Base-by-base conservation (phyloP, 2,113 vertebrate species). In the Ictidomys tridecemlineatus region DNA sequence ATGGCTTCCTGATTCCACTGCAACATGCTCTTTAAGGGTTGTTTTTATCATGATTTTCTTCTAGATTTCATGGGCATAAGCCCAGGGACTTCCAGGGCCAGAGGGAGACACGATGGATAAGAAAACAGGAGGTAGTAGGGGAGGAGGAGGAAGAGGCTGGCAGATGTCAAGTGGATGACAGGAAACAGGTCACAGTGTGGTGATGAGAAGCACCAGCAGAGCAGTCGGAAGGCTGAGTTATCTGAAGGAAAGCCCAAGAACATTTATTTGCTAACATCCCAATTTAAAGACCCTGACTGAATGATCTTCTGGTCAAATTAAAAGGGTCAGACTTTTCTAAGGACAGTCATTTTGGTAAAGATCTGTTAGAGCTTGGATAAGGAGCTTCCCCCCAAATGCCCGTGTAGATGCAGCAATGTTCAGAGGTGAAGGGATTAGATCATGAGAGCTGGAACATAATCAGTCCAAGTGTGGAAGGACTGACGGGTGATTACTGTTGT, bases 101-200 rank as follows among this genome's bases (percentile, higher is more conserved):
- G 51, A 69, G 34, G 26, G 18, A 61, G 39, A 32, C 14, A 5
- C 0, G 11, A 28, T 42, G 28, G 53, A 34, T 51, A n/a, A 17
- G 45, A 70, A 84, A 34, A 70, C 48, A 24, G n/a, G 56, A 56
- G 24, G 17, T 39, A 1, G 24, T 30, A 37, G 82, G 4, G 30
- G 6, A 42, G 51, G 24, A 73, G 32, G 73, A 76, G 45, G 8
- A 45, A 28, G 67, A 42, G 58, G 85, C 58, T 32, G 34, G 14
- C 72, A 45, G 51, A 37, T 30, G 51, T 18, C 67, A 80, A 8
- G 39, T 32, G 39, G 22, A 82, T 12, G 48, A 10, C 0, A 8
- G 42, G 65, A 11, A 85, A 72, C 42, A 17, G 28, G 37, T 7
- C 7, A 4, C 1, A 0, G 0, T 22, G 42, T 42, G 28, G 22